Conservation (phyloP, 2,113 vertebrate species). For the Erythrocercus mccallii region DNA sequence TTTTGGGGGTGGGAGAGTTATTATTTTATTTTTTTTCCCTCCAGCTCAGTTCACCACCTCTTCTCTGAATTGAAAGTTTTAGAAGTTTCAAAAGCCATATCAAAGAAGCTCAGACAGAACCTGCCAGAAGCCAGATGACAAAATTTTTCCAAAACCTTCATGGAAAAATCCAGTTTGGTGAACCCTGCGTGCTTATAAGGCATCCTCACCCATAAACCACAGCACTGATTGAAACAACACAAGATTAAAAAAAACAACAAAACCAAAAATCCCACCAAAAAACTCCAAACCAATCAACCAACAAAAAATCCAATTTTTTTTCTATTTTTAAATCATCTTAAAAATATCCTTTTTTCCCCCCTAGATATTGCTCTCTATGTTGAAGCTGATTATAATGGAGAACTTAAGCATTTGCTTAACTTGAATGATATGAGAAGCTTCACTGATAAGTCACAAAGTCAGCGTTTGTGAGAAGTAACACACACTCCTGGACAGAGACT, state of each 20-base stretch:
- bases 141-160: neutral
- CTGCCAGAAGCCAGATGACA: neutral
- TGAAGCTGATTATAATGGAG: neutral
- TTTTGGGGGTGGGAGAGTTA: neutral
- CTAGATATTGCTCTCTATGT: fast-evolving
- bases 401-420: neutral
- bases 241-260: neutral
- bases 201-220: neutral
- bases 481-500: neutral
- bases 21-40: neutral
- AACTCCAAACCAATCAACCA: neutral
- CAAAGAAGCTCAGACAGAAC: neutral
- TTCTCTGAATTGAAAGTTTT: neutral
- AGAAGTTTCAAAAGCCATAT: neutral
- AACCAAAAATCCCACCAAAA: neutral
- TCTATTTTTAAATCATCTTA: fast-evolving
- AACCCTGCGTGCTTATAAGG: neutral
- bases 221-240: neutral
- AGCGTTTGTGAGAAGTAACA: neutral
- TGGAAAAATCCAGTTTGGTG: neutral
- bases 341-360: neutral
- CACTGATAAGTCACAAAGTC: neutral
- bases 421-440: neutral
- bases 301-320: neutral
- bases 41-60: fast-evolving